phyloP scores from a whole-genome alignment of 2,113 vertebrate genomes.

The Lipophrys pholis region DNA sequence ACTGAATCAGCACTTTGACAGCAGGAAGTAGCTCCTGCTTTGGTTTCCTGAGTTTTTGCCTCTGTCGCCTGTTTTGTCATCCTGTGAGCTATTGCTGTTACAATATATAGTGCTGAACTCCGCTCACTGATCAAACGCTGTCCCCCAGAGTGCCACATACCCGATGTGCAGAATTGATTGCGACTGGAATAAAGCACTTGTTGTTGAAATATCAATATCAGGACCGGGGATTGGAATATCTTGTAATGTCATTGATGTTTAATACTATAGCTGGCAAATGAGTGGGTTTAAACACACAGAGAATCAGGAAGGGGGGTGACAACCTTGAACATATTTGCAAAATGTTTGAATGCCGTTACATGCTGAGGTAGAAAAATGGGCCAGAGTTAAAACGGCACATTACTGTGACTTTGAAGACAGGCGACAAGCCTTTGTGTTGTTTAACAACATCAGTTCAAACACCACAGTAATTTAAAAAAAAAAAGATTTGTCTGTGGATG shows the following conservation, averaged over 20 bases:
- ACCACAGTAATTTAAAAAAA: slow-evolving; percentile 19
- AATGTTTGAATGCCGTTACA: neutral
- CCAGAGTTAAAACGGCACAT: neutral
- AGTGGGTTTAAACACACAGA: neutral
- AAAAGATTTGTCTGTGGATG: slow-evolving; percentile 1
- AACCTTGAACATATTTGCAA: neutral
- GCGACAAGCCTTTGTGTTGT: slow-evolving; percentile 8
- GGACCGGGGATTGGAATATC: slow-evolving; percentile 1
- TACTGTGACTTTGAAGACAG: slow-evolving; percentile 16
- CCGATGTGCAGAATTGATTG: slow-evolving; percentile 25
- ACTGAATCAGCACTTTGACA: neutral
- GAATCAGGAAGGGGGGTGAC: slow-evolving; percentile 3
- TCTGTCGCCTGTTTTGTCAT: neutral
- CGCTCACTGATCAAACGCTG: slow-evolving; percentile 2
- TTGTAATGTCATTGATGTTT: slow-evolving; percentile 21
- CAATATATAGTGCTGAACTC: neutral
- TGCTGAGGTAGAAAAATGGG: slow-evolving; percentile 10
- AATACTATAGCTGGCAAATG: neutral
- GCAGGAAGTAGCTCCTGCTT: neutral
- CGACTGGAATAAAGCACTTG: slow-evolving; percentile 7
- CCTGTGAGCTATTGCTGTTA: neutral
- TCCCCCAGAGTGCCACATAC: slow-evolving; percentile 15
- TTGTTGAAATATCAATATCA: slow-evolving; percentile 29
- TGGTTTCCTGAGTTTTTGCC: neutral
- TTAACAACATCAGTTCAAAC: slow-evolving; percentile 25